Evolutionary conservation across 2,888 invertebrate genomes (phyloP).

Genomic region (Mythimna impura): DNA sequence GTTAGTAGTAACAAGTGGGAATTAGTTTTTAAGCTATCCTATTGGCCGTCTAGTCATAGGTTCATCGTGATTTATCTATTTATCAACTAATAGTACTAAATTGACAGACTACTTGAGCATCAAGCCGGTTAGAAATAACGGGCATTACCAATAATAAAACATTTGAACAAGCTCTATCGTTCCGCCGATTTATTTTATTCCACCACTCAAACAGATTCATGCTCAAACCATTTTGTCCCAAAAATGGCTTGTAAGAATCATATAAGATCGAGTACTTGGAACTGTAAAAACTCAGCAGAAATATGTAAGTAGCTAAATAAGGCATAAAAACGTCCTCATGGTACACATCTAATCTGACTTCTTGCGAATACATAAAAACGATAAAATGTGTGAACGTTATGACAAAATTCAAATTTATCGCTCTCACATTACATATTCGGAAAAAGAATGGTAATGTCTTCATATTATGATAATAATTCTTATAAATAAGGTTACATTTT

Average conservation of each 20-base stretch:
- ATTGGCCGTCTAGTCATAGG: no score
- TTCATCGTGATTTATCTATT: neutral
- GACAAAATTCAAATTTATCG: slow-evolving; percentile 69
- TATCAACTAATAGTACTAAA: neutral
- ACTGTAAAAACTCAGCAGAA: slow-evolving; percentile 35
- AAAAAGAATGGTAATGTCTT: slow-evolving; percentile 66
- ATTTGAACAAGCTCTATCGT: neutral
- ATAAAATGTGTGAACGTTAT: slow-evolving; percentile 64
- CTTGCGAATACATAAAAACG: slow-evolving; percentile 59
- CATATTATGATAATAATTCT: slow-evolving; percentile 68
- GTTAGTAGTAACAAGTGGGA: no score
- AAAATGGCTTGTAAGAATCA: slow-evolving; percentile 40
- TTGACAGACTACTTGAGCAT: no score
- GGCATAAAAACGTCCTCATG: slow-evolving; percentile 37
- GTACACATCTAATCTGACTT: slow-evolving; percentile 57
- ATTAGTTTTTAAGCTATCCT: no score
- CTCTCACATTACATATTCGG: slow-evolving; percentile 63
- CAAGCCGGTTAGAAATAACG: neutral
- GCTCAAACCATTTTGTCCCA: neutral
- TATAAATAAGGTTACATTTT: slow-evolving; percentile 64
- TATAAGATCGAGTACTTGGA: slow-evolving; percentile 23
- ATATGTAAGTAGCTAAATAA: slow-evolving; percentile 44
- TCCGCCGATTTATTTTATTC: slow-evolving; percentile 3
- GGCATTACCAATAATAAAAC: neutral
- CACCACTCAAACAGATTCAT: neutral